Base-by-base conservation (phyloP, 2,888 invertebrate species). In the Meliscaeva auricollis region DNA sequence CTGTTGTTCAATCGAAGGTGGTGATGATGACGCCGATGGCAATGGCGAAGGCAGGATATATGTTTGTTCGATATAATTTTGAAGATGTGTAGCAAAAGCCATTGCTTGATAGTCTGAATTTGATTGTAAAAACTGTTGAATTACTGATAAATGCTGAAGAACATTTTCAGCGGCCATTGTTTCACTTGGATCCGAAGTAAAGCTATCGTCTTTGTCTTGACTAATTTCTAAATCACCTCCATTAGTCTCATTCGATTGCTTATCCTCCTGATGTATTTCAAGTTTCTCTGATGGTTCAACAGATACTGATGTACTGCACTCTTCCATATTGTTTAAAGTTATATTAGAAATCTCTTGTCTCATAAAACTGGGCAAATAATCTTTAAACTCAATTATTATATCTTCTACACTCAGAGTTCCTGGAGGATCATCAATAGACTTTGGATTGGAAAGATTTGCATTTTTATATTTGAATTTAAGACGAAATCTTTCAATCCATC, bases 401-500 rank as follows among this genome's bases (percentile, higher is more conserved):
- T 91, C 91, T 44, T 91, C 91, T 5, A 91, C 90, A 4, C 91
- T 88, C 38, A 91, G 80, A 11, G 89, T 89, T 13, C 89, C 87
- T 11, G 0, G 89, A 70, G 64, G 84, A 62, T 82, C 77, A 0
- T 64, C 41, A 8, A 38, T 6, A 20, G 41, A 38, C 66, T 78
- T n/a, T 1, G 81, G 73, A 9, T 48, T 81, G 1, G 72, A 76
- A 77, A 91, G 83, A 35, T 91, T 89, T 7, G 88, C 88, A 8
- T 87, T 89, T 17, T 90, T 90, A 62, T 91, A 91, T 50, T 91
- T 91, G 88, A 89, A 91, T 66, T 91, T 91, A 41, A 88, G 83
- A 1, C 91, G 90, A 80, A 91, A 91, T 7, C 91, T 91, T 66
- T 91, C 90, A 9, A 91, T 87, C 91, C 91, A 91, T 9, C 91